Evolutionary conservation across 1,140 invertebrate genomes (phyloP), one percentile per base, ranked within the genome.

Genomic region (Pseudobourletiella spinata): DNA sequence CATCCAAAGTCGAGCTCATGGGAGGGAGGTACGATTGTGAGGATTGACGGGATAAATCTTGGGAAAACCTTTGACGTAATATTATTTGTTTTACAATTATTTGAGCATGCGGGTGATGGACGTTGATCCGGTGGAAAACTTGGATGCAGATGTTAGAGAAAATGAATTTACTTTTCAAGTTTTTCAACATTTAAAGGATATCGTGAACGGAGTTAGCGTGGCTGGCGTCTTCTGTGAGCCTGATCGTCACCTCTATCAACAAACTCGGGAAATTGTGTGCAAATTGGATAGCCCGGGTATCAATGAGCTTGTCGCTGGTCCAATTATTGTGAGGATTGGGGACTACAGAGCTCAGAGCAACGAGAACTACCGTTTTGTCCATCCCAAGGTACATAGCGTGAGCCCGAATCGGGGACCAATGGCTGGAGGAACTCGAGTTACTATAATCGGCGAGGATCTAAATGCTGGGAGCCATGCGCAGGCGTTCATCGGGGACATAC

Each of bases 21-120:
- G 88, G 89, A 92, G 74, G 88, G 96, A 25, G 94, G 95, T 14
- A 99, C 96, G 14, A 92, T 92, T 73, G 87, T 99, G 50, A 98
- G 94, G 4, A 97, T 99, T 61, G 79, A 84, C 63, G 95, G 89
- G 16, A 92, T 95, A 66, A 98, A 99, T 79, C 79, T 99, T 42
- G 96, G 95, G n/a, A 92, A 95, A 71, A 87, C 86, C 51, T 93
- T 94, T 73, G 84, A 85, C 64, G 67, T 69, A 62, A 46, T 57
- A 44, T n/a, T n/a, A n/a, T n/a, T n/a, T n/a, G n/a, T n/a, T n/a
- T n/a, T n/a, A n/a, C n/a, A n/a, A n/a, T n/a, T n/a, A n/a, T n/a
- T n/a, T n/a, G n/a, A n/a, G n/a, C n/a, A n/a, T n/a, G n/a, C n/a
- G n/a, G n/a, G n/a, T n/a, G n/a, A n/a, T n/a, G n/a, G n/a, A n/a